Evolutionary conservation across 2,113 vertebrate genomes (phyloP).

Genomic region (Neofelis nebulosa): DNA sequence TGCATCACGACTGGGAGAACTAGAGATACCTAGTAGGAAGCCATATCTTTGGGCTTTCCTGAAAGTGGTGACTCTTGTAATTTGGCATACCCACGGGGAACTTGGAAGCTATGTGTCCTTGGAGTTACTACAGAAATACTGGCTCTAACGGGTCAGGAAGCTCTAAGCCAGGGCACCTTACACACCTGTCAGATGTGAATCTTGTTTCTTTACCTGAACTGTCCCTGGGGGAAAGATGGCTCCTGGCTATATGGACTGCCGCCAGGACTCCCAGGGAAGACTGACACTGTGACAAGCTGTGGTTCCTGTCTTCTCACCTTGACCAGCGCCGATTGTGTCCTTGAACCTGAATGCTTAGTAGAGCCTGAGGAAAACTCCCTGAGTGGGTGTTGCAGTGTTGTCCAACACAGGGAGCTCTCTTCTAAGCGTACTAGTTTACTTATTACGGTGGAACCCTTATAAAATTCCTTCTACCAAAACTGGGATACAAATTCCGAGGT

Average conservation of each 20-base stretch:
- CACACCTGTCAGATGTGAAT: neutral
- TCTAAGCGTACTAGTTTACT: slow-evolving; percentile 78
- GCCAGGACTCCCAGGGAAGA: neutral
- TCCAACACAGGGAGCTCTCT: slow-evolving; percentile 70
- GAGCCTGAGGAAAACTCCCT: neutral
- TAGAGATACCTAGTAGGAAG: neutral
- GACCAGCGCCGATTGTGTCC: neutral
- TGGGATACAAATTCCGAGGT: slow-evolving; percentile 3
- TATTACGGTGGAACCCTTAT: slow-evolving; percentile 73
- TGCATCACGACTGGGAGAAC: neutral
- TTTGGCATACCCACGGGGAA: neutral
- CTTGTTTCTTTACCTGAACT: neutral
- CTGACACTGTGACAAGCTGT: neutral
- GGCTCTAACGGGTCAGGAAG: neutral
- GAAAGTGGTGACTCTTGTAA: neutral
- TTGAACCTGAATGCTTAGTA: neutral
- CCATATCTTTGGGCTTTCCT: neutral
- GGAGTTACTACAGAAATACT: neutral
- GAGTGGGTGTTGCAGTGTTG: slow-evolving; percentile 19
- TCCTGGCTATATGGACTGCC: neutral
- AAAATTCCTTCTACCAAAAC: slow-evolving; percentile 78
- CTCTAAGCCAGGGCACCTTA: neutral
- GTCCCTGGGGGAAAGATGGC: neutral
- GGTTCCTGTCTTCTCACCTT: neutral
- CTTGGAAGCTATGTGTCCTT: neutral